Base-by-base conservation (phyloP, 2,113 vertebrate species). In the Myiopsitta monachus region DNA sequence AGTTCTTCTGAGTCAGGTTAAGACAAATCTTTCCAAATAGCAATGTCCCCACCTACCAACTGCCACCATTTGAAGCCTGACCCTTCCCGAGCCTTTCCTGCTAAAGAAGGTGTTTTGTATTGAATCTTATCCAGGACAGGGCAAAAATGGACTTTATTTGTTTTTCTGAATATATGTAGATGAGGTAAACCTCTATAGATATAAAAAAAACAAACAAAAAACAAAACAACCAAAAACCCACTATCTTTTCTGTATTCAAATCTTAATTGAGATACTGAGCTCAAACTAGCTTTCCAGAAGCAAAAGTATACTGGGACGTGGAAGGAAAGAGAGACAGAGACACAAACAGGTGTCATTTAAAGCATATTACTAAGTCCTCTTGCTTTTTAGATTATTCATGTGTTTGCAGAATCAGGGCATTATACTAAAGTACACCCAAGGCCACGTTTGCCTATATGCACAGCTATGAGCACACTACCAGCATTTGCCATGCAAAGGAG, bases 401-500 rank as follows among this genome's bases (percentile, higher is more conserved):
- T 90, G 62, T 83, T 93, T 93, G 83, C 52, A 92, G 92, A 89
- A 89, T 54, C 28, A 27, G 59, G 83, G 44, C 77, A 83, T 79
- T 54, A 84, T 59, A 82, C 67, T 61, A 21, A 84, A 94, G 88
- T 39, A 88, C 54, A 92, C 55, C 54, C 86, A 87, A 66, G 88
- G 77, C 94, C 94, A 78, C 33, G 31, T 89, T 73, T 94, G 91
- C 86, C 90, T 86, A 14, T 72, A 31, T 78, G 92, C 80, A 69
- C 66, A 90, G 88, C 0, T 1, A 91, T 81, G 90, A 94, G 82
- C 95, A 86, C 70, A n/a, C 68, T 73, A 83, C 72, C 95, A 57
- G 83, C 5, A 7, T 47, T 94, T 94, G 92, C 94, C 92, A 94
- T 89, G 91, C 78, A 95, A 94, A 94, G 88, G 81, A 96, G 94